Evolutionary conservation across 2,888 invertebrate genomes (phyloP).

Genomic region (Ligdia adustata): DNA sequence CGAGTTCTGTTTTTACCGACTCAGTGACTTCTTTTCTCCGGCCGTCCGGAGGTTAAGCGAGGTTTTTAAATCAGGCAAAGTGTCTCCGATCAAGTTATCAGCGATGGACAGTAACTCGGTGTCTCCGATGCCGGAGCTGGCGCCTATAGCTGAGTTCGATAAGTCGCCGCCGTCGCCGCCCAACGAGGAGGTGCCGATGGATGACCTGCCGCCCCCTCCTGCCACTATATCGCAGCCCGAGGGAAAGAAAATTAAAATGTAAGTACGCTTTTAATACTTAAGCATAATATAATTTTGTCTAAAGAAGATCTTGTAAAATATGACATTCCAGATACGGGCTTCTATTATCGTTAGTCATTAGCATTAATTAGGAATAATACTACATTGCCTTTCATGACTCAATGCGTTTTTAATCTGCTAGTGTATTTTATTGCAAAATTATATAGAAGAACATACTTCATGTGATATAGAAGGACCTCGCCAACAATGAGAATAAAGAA

Average conservation of each 20-base stretch:
- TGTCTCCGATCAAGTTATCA: slow-evolving; percentile 83
- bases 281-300: too few species aligned
- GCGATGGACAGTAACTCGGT: slow-evolving; percentile 88
- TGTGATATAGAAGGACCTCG: too few species aligned
- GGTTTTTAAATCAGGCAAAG: slow-evolving; percentile 69
- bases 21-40: slow-evolving; percentile 54
- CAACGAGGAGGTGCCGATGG: slow-evolving; percentile 85
- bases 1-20: slow-evolving; percentile 1
- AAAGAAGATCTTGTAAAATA: too few species aligned
- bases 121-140: slow-evolving; percentile 87
- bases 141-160: slow-evolving; percentile 88
- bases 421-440: too few species aligned
- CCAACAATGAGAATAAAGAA: too few species aligned
- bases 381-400: too few species aligned
- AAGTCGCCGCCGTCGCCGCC: slow-evolving; percentile 88
- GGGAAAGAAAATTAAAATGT: slow-evolving; percentile 82
- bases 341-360: too few species aligned
- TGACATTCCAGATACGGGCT: too few species aligned
- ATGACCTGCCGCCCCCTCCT: slow-evolving; percentile 86
- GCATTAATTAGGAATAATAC: too few species aligned
- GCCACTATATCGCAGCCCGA: slow-evolving; percentile 83
- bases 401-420: too few species aligned
- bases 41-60: slow-evolving; percentile 58
- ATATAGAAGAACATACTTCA: too few species aligned
- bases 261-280: slow-evolving; percentile 46